These are phyloP conservation scores for Latrodectus elegans DNA, from an alignment of 2,888 invertebrate genomes.

Conservation along the genomic window DNA sequence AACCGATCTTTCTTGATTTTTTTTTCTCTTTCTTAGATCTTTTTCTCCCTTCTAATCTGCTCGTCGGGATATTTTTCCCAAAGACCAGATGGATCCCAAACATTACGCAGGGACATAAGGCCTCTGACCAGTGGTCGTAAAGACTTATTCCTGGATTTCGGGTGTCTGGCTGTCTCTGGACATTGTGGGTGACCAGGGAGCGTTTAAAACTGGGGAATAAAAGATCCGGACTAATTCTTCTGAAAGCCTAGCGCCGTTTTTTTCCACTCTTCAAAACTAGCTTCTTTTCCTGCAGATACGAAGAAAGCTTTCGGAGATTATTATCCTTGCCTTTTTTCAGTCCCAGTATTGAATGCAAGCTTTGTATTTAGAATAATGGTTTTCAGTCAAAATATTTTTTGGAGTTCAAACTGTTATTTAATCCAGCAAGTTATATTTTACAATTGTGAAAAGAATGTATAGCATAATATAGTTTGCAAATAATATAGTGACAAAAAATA, in stretches of 20 bases:
- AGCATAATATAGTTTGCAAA: too few species aligned
- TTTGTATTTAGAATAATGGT: too few species aligned
- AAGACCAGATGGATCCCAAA: slow-evolving; percentile 34
- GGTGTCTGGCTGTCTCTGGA: slow-evolving; percentile 23
- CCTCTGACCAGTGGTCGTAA: slow-evolving; percentile 43
- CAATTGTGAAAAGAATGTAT: too few species aligned
- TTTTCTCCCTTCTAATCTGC: slow-evolving; percentile 28
- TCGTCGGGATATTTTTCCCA: slow-evolving; percentile 28
- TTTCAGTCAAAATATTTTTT: too few species aligned
- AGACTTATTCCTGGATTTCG: slow-evolving; percentile 62
- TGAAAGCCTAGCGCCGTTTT: slow-evolving; percentile 53
- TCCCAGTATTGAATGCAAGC: too few species aligned
- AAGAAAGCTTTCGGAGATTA: not conserved
- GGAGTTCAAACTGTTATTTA: too few species aligned
- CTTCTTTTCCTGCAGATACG: not conserved
- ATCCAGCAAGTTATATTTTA: too few species aligned
- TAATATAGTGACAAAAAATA: too few species aligned
- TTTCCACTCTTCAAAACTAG: not conserved
- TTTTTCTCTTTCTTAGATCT: slow-evolving; percentile 1
- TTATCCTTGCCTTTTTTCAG: not conserved
- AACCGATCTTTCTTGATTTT: slow-evolving; percentile 14
- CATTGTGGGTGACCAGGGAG: slow-evolving; percentile 54
- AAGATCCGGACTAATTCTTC: slow-evolving; percentile 60
- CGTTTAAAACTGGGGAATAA: slow-evolving; percentile 49
- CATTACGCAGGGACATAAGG: slow-evolving; percentile 4